Evolutionary conservation across 2,888 invertebrate genomes (phyloP).

Genomic region (Andrena flavipes): DNA sequence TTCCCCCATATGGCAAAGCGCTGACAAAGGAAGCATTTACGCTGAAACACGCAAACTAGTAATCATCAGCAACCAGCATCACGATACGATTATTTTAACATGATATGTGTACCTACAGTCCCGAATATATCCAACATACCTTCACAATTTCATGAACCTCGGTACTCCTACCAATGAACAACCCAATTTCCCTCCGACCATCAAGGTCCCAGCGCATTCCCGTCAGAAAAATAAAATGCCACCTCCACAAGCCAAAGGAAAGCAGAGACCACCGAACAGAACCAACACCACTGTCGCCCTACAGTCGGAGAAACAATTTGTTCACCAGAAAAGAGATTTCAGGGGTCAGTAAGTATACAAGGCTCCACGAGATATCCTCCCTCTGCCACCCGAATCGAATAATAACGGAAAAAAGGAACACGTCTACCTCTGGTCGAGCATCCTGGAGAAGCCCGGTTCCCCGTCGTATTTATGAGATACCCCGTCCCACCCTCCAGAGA

Average conservation of each 20-base stretch:
- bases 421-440: constrained; percentile 23
- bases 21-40: too few relatives aligned
- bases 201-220: neutral
- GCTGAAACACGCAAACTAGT: too few relatives aligned
- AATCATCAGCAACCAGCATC: too few relatives aligned
- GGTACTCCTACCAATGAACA: too few relatives aligned
- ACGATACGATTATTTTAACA: too few relatives aligned
- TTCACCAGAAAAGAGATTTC: constrained; percentile 38
- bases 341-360: constrained; percentile 35
- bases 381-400: constrained; percentile 20
- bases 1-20: too few relatives aligned
- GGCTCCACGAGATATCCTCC: constrained; percentile 32
- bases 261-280: neutral
- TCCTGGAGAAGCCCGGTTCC: constrained; percentile 35
- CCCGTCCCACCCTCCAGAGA: constrained; percentile 5
- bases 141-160: too few relatives aligned
- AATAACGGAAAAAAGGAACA: constrained; percentile 38
- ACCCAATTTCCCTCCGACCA: neutral
- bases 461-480: constrained; percentile 57
- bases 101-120: too few relatives aligned
- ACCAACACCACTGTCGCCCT: neutral
- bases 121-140: too few relatives aligned
- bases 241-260: neutral
- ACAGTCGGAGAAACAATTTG: constrained; percentile 51
- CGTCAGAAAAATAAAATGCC: neutral